phyloP scores from a whole-genome alignment of 2,113 vertebrate species.

The Dendropsophus ebraccatus region DNA sequence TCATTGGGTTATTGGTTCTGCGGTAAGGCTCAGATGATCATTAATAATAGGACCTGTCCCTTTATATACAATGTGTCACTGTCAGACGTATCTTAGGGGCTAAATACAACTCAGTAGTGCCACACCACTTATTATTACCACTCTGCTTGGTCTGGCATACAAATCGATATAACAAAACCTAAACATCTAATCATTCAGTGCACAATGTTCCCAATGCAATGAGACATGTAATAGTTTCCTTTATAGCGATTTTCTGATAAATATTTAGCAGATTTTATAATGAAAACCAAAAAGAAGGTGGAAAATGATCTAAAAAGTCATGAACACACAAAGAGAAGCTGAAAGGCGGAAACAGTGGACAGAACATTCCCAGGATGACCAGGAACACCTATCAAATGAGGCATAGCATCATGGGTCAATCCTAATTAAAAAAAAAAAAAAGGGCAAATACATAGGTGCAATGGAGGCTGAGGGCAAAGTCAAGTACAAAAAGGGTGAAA shows the following conservation, averaged over 20 bases:
- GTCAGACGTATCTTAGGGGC: conserved; percentile 9
- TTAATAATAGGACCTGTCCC: conserved; percentile 39
- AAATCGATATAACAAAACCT: conserved; percentile 4
- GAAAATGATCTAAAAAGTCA: too few relatives aligned
- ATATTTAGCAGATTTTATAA: too few relatives aligned
- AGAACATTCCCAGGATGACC: not conserved
- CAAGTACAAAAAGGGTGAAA: too few relatives aligned
- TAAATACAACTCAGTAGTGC: not conserved
- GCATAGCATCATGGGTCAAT: too few relatives aligned
- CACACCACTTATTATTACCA: conserved; percentile 2
- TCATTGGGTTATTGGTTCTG: conserved; percentile 35
- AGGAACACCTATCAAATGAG: not conserved
- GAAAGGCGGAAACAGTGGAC: not conserved
- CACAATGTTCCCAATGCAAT: not conserved
- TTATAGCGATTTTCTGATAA: too few relatives aligned
- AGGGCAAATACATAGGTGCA: too few relatives aligned
- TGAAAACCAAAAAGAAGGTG: too few relatives aligned
- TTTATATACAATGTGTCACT: conserved; percentile 20
- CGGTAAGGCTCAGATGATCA: not conserved
- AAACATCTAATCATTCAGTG: not conserved
- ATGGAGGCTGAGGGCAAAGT: too few relatives aligned
- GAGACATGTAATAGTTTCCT: too few relatives aligned
- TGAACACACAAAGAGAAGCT: not conserved
- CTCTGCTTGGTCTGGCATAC: not conserved
- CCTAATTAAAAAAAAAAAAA: too few relatives aligned